Conservation (phyloP, 2,888 invertebrate species). For the Sicus ferrugineus region DNA sequence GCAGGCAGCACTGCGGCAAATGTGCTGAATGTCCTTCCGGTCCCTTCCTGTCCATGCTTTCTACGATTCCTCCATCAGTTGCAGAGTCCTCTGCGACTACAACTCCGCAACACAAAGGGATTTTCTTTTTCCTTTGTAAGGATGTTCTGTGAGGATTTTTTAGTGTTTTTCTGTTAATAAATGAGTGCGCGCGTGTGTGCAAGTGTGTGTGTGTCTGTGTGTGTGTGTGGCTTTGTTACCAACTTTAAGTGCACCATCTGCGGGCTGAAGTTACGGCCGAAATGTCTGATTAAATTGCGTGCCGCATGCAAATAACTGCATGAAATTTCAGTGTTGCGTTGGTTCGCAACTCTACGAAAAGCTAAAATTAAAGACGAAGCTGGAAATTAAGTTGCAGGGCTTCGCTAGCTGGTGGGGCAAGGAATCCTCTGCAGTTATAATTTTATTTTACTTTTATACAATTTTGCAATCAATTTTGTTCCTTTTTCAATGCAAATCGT, state of each 20-base stretch:
- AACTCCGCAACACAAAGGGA: constrained; percentile 41
- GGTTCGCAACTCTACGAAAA: neutral
- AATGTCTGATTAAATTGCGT: constrained; percentile 26
- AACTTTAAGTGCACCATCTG: constrained; percentile 13
- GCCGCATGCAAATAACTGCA: constrained; percentile 24
- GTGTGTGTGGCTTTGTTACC: constrained; percentile 33
- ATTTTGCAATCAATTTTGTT: neutral
- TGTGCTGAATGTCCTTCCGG: neutral
- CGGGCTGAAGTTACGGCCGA: constrained; percentile 11
- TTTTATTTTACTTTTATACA: neutral
- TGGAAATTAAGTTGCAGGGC: neutral
- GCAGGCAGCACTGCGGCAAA: neutral
- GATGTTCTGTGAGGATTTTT: constrained; percentile 43
- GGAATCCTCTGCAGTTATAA: neutral
- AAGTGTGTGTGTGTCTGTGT: constrained; percentile 10
- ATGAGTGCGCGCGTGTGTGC: constrained; percentile 19
- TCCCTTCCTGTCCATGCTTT: constrained; percentile 4
- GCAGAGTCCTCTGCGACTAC: constrained; percentile 28
- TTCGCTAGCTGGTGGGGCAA: neutral
- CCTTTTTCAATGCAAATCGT: neutral
- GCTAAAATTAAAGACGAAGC: neutral
- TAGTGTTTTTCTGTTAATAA: constrained; percentile 21
- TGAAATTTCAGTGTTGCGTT: neutral
- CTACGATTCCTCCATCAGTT: constrained; percentile 4
- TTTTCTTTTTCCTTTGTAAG: constrained; percentile 53